Base-by-base conservation (phyloP, 1,140 invertebrate genomes). In the Micrasema minimum region DNA sequence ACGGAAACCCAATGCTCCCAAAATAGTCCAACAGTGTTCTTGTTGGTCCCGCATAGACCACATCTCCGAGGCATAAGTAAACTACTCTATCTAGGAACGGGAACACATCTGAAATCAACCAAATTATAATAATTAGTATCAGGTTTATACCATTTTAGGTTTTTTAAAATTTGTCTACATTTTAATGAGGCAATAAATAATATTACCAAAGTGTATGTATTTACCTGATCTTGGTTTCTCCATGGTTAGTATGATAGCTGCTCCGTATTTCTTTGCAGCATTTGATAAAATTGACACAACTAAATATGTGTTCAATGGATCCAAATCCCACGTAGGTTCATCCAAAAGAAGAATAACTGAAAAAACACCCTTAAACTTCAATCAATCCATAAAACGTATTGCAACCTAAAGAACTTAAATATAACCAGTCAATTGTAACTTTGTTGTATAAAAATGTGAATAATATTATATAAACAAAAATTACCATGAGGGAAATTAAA, bases 251-350 rank as follows among this genome's bases (percentile, higher is more conserved):
- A 97, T 86, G 3, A 97, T 93, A 5, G 95, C 93, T 12, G 94
- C 91, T 5, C 93, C 92, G 71, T 94, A 92, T 78, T 96, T 95
- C 72, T 95, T 95, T 2, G 94, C 94, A 37, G 95, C 93, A 76
- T 96, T 96, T 48, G 94, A 95, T 7, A 97, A 82, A 80, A 96
- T 97, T 0, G 95, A 97, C 18, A 97, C 90, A 2, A 97, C 90
- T 43, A 97, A 86, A 79, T 97, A 97, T 1, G 95, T 96, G 75
- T 96, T 95, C 9, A 97, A 79, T 0, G 95, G 95, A 83, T 96
- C 94, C 46, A 96, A 85, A 73, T 94, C 93, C 88, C 91, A 93
- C 0, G 95, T 96, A 0, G 95, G 96, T 77, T 97, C 95, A 78
- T 97, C 95, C 48, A 96, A 81, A 0, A 97, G 83, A 0, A 97